A percentile compares a stretch with the other conserved stretches of the same genome.
These are phyloP conservation scores for Andrena marginata DNA, from an alignment of 2,888 invertebrate species.

Conservation along the genomic window DNA sequence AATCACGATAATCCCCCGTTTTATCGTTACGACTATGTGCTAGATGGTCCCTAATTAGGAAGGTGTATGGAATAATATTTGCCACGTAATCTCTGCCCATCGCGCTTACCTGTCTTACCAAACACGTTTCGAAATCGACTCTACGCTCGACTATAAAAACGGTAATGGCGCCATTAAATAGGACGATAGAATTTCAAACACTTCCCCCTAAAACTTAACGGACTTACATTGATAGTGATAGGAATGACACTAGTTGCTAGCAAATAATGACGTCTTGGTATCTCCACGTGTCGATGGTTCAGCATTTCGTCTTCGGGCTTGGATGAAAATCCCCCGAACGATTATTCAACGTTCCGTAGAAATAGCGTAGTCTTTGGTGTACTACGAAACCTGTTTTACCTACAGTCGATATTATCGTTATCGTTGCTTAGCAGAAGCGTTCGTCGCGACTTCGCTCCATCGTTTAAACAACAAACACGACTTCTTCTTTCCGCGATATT, in stretches of 20 bases:
- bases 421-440: slow-evolving; percentile 10
- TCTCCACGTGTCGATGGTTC: slow-evolving; percentile 18
- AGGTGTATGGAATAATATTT: slow-evolving; percentile 77
- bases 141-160: slow-evolving; percentile 30
- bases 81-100: slow-evolving; percentile 48
- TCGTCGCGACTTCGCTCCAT: neutral
- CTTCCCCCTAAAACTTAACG: slow-evolving; percentile 32
- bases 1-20: slow-evolving; percentile 51
- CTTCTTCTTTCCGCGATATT: neutral
- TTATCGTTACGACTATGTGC: slow-evolving; percentile 72
- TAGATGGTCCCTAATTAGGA: slow-evolving; percentile 83
- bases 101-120: slow-evolving; percentile 13
- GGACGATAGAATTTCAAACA: slow-evolving; percentile 34
- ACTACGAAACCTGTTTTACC: slow-evolving; percentile 21
- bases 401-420: slow-evolving; percentile 17
- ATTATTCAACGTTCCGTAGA: neutral
- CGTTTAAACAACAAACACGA: neutral
- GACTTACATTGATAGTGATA: slow-evolving; percentile 48
- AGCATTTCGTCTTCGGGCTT: slow-evolving; percentile 10
- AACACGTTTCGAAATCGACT: slow-evolving; percentile 27
- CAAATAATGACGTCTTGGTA: slow-evolving; percentile 46
- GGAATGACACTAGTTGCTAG: slow-evolving; percentile 59
- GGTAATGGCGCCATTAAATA: slow-evolving; percentile 6
- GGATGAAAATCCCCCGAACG: slow-evolving; percentile 1
- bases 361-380: slow-evolving; percentile 37